Percentiles rank a stretch among this genome's conserved stretches.
These are phyloP conservation scores for Silvanus unidentatus DNA, from an alignment of 2,888 invertebrate genomes.

Conservation along the genomic window DNA sequence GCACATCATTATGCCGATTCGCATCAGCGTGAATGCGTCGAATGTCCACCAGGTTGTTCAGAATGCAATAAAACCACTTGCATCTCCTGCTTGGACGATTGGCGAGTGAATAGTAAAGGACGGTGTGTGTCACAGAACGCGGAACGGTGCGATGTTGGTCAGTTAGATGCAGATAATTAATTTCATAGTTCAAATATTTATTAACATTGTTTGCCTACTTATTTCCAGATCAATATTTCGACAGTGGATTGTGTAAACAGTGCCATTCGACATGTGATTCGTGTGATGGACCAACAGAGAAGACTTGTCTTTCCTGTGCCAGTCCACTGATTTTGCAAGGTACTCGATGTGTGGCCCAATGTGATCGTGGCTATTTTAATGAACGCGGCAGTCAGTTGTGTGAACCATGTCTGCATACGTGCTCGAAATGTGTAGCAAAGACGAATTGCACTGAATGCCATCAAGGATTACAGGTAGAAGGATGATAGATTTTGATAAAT, in stretches of 20 bases:
- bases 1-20: conserved; percentile 69
- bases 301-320: conserved; percentile 69
- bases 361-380: conserved; percentile 64
- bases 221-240: conserved; percentile 69
- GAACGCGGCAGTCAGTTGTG: conserved; percentile 62
- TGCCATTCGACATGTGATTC: conserved; percentile 77
- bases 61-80: conserved; percentile 70
- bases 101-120: conserved; percentile 70
- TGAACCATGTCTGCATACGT: conserved; percentile 73
- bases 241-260: conserved; percentile 62
- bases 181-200: no score
- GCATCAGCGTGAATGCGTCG: conserved; percentile 72
- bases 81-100: conserved; percentile 65
- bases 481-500: no score
- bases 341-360: conserved; percentile 67
- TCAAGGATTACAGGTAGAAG: conserved; percentile 57
- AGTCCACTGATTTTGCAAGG: conserved; percentile 67
- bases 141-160: conserved; percentile 62
- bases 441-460: conserved; percentile 76
- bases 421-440: conserved; percentile 69
- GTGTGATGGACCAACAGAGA: conserved; percentile 72
- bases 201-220: no score
- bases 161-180: no score
- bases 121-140: conserved; percentile 67
- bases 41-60: conserved; percentile 72